phyloP scores from a whole-genome alignment of 1,140 invertebrate species.

The Bombus difficillimus region DNA sequence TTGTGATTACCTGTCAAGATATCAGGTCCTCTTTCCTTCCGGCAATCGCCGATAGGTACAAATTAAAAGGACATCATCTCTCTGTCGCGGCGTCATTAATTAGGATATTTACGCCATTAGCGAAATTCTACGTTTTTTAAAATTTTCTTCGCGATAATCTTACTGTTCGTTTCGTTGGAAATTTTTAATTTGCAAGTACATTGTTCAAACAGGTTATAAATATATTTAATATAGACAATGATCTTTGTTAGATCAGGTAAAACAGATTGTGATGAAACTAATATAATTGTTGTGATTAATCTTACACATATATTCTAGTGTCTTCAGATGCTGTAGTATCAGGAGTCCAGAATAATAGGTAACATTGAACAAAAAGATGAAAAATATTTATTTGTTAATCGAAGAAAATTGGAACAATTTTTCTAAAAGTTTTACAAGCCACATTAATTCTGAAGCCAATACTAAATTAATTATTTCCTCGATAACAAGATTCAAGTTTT shows the following conservation, averaged over 20 bases:
- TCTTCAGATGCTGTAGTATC: too few species aligned
- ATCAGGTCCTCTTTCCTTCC: slow-evolving; percentile 16
- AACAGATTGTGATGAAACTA: not conserved
- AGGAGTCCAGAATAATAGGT: too few species aligned
- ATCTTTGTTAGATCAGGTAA: not conserved
- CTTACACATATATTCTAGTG: too few species aligned
- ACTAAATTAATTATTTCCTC: not conserved
- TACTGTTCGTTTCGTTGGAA: not conserved
- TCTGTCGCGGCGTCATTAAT: not conserved
- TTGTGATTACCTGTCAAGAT: slow-evolving; percentile 48
- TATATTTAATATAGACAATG: too few species aligned
- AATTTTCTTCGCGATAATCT: not conserved
- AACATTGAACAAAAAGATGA: too few species aligned
- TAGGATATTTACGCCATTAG: slow-evolving; percentile 26
- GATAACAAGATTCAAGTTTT: not conserved
- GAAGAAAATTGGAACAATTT: too few species aligned
- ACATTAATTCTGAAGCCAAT: too few species aligned
- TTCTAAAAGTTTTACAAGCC: too few species aligned
- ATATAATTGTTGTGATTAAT: too few species aligned
- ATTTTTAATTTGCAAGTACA: not conserved
- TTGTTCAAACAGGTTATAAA: too few species aligned
- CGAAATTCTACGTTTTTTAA: not conserved
- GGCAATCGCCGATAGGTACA: slow-evolving; percentile 28
- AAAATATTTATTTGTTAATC: too few species aligned
- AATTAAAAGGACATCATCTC: slow-evolving; percentile 40